Base-by-base conservation (phyloP, 1,140 invertebrate species). In the Diorhabda elongata region DNA sequence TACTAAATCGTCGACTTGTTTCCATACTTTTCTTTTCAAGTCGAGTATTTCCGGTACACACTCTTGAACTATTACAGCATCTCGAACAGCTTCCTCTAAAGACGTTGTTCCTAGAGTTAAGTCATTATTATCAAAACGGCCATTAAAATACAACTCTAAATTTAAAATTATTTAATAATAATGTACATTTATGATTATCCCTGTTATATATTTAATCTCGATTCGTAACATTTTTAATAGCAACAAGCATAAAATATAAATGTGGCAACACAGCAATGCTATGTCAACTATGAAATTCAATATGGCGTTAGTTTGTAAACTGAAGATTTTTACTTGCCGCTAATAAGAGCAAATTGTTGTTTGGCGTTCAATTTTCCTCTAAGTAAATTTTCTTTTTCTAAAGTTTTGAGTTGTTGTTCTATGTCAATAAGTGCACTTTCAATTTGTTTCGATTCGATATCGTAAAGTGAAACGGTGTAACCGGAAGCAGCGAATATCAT, bases 401-500 rank as follows among this genome's bases (percentile, higher is more conserved):
- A 84, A 5, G 84, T 83, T 44, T 86, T 82, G 9, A 98, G 81
- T 77, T 97, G 92, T 4, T 85, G 79, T 72, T 88, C 80, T 56
- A 97, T 92, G 74, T 93, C 88, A 42, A 83, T 83, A 1, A 96
- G 78, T 0, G 94, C 94, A 60, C 85, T 86, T 9, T 85, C 80
- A 42, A 96, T 87, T 80, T 93, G 92, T 64, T 90, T 84, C 7
- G 87, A 83, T 42, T 91, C 82, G 47, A 95, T 88, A 78, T 98
- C 96, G 79, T 90, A 98, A 44, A 98, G 82, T 3, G 82, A 83
- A 6, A 98, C 95, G 77, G 91, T 82, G 79, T 96, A 97, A 6
- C 94, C 94, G 41, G 90, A 92, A 9, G 91, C 89, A 1, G 94
- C 94, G 82, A 97, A 98, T 3, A 98, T 82, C 95, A 98, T 97